Evolutionary conservation across 2,888 invertebrate species (phyloP).

Genomic region (Eupithecia exiguata): DNA sequence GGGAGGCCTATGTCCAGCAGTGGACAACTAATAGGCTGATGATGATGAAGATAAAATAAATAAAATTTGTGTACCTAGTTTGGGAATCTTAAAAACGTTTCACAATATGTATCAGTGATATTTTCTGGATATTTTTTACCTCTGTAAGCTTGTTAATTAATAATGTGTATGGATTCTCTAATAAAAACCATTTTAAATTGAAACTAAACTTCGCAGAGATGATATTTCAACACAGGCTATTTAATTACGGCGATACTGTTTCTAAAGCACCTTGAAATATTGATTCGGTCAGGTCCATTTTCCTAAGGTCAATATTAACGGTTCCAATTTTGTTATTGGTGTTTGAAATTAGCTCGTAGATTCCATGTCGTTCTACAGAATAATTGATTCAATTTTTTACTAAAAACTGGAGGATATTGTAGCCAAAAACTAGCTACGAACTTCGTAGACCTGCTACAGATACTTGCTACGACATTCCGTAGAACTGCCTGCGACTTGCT

Average conservation of each 20-base stretch:
- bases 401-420: neutral
- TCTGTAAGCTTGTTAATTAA: neutral
- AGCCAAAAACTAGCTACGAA: neutral
- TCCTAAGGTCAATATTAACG: neutral
- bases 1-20: no score
- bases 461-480: no score
- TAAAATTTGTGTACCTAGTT: no score
- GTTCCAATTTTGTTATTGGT: neutral
- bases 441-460: neutral
- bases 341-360: neutral
- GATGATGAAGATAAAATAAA: no score
- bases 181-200: neutral
- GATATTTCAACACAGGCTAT: neutral
- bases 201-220: neutral
- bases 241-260: neutral
- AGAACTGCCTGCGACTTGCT: no score
- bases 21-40: no score
- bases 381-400: neutral
- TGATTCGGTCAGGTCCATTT: neutral
- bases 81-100: no score
- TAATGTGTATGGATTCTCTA: neutral
- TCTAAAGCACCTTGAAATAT: neutral
- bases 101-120: no score
- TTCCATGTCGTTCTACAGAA: neutral
- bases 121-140: neutral